These are phyloP conservation scores for Agrypnia vestita DNA, from an alignment of 1,140 invertebrate species.

Conservation along the genomic window DNA sequence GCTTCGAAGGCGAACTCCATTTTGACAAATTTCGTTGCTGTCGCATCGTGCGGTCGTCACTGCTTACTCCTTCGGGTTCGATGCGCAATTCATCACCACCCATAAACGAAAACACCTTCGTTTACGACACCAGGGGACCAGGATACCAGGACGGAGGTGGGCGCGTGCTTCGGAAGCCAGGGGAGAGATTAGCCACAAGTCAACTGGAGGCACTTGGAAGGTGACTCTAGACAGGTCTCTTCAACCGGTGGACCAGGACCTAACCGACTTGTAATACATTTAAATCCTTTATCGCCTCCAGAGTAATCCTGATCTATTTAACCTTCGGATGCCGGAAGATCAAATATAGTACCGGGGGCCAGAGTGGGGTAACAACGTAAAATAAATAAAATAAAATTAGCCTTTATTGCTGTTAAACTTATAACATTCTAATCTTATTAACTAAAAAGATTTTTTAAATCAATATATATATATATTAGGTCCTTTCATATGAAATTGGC, in stretches of 20 bases:
- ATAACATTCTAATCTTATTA: no score
- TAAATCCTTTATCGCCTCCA: background rate
- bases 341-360: no score
- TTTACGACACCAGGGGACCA: background rate
- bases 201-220: background rate
- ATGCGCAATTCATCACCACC: background rate
- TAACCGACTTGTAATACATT: background rate
- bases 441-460: no score
- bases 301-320: background rate
- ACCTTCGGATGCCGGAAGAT: no score
- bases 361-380: no score
- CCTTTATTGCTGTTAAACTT: no score
- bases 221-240: background rate
- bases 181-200: slow-evolving; percentile 12
- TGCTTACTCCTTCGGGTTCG: no score
- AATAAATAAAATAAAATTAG: no score
- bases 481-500: no score
- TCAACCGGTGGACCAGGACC: background rate
- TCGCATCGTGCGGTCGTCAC: background rate
- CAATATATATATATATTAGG: no score
- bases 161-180: slow-evolving; percentile 26
- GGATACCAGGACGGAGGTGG: background rate
- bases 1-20: no score
- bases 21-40: background rate
- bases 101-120: background rate